These are phyloP conservation scores for Caenorhabditis japonica DNA, from an alignment of 2,888 invertebrate species.

Conservation along the genomic window DNA sequence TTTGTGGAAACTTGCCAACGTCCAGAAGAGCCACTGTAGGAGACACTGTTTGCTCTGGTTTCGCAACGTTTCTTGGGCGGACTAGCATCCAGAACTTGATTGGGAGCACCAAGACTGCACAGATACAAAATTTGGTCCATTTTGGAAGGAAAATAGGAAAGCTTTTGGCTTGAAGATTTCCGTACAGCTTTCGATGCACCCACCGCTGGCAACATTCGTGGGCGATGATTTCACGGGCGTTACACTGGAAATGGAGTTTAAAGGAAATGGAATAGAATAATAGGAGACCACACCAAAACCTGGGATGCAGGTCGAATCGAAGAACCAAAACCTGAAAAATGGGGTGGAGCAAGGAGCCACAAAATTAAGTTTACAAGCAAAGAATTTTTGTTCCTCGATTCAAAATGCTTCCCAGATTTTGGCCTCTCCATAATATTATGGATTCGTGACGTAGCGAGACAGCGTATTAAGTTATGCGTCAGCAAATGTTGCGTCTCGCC, in stretches of 20 bases:
- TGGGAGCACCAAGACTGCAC: conserved; percentile 69
- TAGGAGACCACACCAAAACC: too few relatives aligned
- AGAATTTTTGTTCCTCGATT: too few relatives aligned
- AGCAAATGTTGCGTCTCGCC: too few relatives aligned
- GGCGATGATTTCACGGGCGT: conserved; percentile 78
- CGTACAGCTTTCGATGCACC: conserved; percentile 79
- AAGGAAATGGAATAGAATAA: too few relatives aligned
- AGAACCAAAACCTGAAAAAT: too few relatives aligned
- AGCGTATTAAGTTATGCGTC: too few relatives aligned
- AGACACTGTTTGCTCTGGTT: conserved; percentile 43
- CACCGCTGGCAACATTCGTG: conserved; percentile 80
- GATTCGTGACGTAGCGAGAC: too few relatives aligned
- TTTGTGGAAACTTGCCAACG: conserved; percentile 60
- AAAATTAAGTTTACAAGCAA: too few relatives aligned
- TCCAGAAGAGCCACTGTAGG: conserved; percentile 73
- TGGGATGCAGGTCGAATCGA: too few relatives aligned
- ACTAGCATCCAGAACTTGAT: conserved; percentile 67
- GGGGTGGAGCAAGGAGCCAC: too few relatives aligned
- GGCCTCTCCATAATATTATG: too few relatives aligned
- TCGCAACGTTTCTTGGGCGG: conserved; percentile 54
- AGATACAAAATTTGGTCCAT: conserved; percentile 72
- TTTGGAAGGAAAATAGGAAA: conserved; percentile 57
- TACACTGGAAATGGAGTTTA: conserved; percentile 28
- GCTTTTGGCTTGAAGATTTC: conserved; percentile 65
- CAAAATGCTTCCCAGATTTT: too few relatives aligned